A percentile compares a stretch with the other conserved stretches of the same genome.
Evolutionary conservation across 53 echinoderm and acorn worm species (phyloP).

Genomic region (Crossaster papposus): DNA sequence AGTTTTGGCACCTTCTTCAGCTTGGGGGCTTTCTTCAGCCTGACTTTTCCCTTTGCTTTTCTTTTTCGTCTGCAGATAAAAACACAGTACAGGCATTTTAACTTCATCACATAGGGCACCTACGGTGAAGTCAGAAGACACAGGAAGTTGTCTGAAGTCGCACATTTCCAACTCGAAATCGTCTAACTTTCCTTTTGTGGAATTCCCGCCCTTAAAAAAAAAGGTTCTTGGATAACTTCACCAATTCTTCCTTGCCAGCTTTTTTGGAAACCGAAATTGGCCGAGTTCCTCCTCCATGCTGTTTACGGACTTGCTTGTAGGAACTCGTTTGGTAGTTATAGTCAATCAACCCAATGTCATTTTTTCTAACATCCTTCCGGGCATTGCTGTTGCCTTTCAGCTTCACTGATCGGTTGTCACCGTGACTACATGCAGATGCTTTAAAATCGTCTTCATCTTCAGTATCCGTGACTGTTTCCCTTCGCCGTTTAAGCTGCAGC

Average conservation of each 20-base stretch:
- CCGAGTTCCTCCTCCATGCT: conserved; percentile 43
- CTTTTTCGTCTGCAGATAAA: conserved; percentile 9
- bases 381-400: conserved; percentile 29
- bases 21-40: no score
- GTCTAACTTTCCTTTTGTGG: not conserved
- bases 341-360: conserved; percentile 44
- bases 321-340: not conserved
- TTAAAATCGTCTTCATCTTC: no score
- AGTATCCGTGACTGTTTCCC: no score
- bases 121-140: conserved; percentile 5
- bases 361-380: not conserved
- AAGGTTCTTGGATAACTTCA: conserved; percentile 25
- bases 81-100: conserved; percentile 38
- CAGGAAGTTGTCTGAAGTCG: conserved; percentile 1
- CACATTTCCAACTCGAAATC: conserved; percentile 15
- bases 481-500: no score
- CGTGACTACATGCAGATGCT: no score
- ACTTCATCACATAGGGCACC: not conserved
- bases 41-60: not conserved
- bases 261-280: conserved; percentile 21
- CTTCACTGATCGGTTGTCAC: no score
- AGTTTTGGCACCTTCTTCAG: no score
- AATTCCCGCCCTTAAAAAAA: conserved; percentile 34
- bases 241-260: not conserved
- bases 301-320: conserved; percentile 42